Evolutionary conservation across 2,888 invertebrate species (phyloP).

Genomic region (Actias luna): DNA sequence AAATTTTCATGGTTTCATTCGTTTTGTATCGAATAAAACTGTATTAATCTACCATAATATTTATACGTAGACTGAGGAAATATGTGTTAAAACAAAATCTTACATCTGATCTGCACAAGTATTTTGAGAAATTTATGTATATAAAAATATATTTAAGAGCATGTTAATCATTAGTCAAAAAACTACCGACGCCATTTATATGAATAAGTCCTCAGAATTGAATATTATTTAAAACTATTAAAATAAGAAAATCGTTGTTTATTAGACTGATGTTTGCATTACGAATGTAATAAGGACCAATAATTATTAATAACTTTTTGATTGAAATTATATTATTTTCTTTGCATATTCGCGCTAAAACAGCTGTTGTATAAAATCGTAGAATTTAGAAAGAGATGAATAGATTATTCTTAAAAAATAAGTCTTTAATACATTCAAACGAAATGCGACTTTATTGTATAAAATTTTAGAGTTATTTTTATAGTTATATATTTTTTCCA

Average conservation of each 20-base stretch:
- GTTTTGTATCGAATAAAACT: neutral
- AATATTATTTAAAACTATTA: neutral
- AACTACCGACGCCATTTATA: neutral
- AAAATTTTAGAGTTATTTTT: conserved; percentile 4
- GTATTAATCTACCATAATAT: neutral
- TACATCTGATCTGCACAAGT: neutral
- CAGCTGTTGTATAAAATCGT: neutral
- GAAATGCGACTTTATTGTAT: neutral
- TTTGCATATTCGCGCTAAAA: neutral
- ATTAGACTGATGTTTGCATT: conserved; percentile 18
- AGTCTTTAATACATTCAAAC: conserved; percentile 9
- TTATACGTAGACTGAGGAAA: neutral
- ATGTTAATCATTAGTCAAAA: neutral
- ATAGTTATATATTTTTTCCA: conserved; percentile 34
- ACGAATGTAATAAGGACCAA: conserved; percentile 20
- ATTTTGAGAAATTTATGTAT: neutral
- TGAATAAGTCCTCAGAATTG: neutral
- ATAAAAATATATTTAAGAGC: neutral
- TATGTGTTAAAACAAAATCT: neutral
- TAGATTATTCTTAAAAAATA: neutral
- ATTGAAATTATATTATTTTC: too few relatives aligned
- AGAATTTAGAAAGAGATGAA: neutral
- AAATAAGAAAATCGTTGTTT: neutral
- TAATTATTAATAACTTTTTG: neutral
- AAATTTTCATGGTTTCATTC: conserved; percentile 28